phyloP scores from a whole-genome alignment of 2,113 vertebrate genomes.

The Panthera tigris region DNA sequence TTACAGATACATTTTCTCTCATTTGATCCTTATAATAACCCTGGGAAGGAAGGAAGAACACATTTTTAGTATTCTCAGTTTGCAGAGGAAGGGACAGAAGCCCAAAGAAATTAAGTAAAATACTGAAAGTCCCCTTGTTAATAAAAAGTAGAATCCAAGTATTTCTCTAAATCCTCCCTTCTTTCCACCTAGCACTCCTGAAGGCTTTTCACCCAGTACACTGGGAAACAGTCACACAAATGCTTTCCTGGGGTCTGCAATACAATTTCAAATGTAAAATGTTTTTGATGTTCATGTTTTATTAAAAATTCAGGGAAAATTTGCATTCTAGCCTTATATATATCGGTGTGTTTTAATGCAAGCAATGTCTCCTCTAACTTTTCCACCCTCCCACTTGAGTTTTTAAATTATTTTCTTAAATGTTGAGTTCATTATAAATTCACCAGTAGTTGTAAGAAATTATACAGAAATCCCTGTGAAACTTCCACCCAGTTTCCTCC shows the following conservation, averaged over 20 bases:
- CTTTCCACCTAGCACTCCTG: background rate
- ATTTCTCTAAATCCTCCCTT: background rate
- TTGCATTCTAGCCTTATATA: background rate
- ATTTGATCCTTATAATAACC: background rate
- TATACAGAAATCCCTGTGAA: background rate
- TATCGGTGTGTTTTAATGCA: background rate
- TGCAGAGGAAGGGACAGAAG: background rate
- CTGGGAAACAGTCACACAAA: background rate
- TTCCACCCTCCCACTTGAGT: background rate
- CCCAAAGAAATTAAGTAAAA: background rate
- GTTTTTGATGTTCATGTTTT: background rate
- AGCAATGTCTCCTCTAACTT: background rate
- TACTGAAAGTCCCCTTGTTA: background rate
- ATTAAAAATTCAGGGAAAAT: background rate
- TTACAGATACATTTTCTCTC: background rate
- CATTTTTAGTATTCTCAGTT: background rate
- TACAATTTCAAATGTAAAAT: background rate
- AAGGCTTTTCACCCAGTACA: background rate
- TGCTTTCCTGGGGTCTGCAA: background rate
- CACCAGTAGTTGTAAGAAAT: conserved; percentile 13
- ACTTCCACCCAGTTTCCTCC: background rate
- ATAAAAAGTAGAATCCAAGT: background rate
- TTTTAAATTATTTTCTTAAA: background rate
- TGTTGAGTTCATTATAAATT: background rate
- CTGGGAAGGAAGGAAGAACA: background rate